These are phyloP conservation scores for Sclerurus mexicanus DNA, from an alignment of 2,113 vertebrate genomes.

Conservation along the genomic window DNA sequence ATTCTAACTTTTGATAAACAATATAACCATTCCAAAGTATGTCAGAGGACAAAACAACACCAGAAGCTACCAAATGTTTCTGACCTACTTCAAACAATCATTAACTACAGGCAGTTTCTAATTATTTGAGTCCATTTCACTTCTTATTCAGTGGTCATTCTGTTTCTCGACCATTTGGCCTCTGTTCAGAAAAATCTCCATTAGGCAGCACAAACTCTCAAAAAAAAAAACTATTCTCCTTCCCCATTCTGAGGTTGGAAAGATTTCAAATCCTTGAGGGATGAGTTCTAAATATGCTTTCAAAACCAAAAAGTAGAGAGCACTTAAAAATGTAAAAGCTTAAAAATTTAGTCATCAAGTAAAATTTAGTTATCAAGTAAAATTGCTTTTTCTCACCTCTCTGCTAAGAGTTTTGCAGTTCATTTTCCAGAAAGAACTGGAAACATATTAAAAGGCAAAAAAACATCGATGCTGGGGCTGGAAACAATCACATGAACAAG, in stretches of 20 bases:
- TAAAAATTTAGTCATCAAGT: background rate
- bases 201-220: background rate
- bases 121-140: slow-evolving; percentile 33
- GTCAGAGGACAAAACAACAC: background rate
- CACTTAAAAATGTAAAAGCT: background rate
- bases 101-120: slow-evolving; percentile 10
- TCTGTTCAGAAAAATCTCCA: slow-evolving; percentile 29
- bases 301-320: background rate
- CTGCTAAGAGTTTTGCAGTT: slow-evolving; percentile 46
- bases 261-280: background rate
- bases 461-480: slow-evolving; percentile 18
- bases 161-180: slow-evolving; percentile 43
- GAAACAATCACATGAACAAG: slow-evolving; percentile 52
- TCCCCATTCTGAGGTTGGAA: background rate
- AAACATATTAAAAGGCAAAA: slow-evolving; percentile 36
- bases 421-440: slow-evolving; percentile 40
- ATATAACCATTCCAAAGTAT: background rate
- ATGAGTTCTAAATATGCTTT: background rate
- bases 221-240: background rate
- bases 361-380: background rate
- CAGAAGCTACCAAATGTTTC: background rate
- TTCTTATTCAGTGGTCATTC: slow-evolving; percentile 31
- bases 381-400: slow-evolving; percentile 48
- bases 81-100: background rate
- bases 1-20: background rate